Percentiles rank a stretch among this genome's conserved stretches.
phyloP scores from a whole-genome alignment of 2,888 invertebrate genomes.

The Caenorhabditis macrosperma region DNA sequence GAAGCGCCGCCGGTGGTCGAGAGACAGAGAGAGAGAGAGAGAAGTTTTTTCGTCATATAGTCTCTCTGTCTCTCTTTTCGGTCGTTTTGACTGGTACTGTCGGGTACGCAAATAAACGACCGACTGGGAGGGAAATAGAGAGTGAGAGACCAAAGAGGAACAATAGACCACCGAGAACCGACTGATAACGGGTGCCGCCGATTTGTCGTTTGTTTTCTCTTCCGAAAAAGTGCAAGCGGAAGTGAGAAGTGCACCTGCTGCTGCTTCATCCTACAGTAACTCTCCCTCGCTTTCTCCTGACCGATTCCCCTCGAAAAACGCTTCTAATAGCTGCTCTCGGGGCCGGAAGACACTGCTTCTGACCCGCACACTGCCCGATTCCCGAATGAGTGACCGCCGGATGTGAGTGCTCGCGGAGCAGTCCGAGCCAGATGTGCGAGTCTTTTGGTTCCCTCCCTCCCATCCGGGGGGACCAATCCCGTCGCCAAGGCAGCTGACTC shows the following conservation, averaged over 20 bases:
- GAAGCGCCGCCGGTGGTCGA: constrained; percentile 11
- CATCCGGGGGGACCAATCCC: constrained; percentile 34
- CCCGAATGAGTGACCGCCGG: constrained; percentile 29
- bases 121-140: constrained; percentile 26
- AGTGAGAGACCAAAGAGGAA: constrained; percentile 17
- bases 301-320: background rate
- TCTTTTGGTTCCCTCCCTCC: constrained; percentile 19
- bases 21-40: too few relatives aligned
- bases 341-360: constrained; percentile 18
- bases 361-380: background rate
- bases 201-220: constrained; percentile 26
- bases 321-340: constrained; percentile 1
- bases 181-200: constrained; percentile 31
- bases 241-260: constrained; percentile 22
- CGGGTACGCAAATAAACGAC: constrained; percentile 54
- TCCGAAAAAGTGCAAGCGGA: constrained; percentile 45
- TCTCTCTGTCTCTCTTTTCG: constrained; percentile 36
- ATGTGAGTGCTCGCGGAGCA: constrained; percentile 32
- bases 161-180: constrained; percentile 1
- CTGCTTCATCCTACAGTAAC: background rate
- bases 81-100: constrained; percentile 58
- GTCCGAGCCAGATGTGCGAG: constrained; percentile 39
- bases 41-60: constrained; percentile 28
- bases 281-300: too few relatives aligned
- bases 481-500: constrained; percentile 54